A percentile compares a stretch with the other conserved stretches of the same genome.
phyloP scores from a whole-genome alignment of 2,797 vertebrate species.

The Anas bernieri region DNA sequence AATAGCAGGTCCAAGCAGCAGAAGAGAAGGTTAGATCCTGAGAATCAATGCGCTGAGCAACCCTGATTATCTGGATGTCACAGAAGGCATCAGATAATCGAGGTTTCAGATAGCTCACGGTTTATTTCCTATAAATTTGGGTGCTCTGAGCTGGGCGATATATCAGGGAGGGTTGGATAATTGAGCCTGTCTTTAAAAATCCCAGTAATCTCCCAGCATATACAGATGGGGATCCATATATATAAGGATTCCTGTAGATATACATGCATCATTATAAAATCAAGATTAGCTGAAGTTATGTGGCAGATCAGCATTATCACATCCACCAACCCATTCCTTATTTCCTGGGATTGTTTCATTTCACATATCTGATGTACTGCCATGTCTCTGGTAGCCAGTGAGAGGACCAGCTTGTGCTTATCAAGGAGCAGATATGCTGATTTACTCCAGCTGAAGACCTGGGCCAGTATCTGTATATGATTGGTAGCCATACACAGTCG shows the following conservation, averaged over 20 bases:
- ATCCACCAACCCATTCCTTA: conserved; percentile 37
- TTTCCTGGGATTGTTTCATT: conserved; percentile 44
- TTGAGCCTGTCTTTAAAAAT: conserved; percentile 29
- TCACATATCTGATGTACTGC: conserved; percentile 1
- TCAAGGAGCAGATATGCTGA: background rate
- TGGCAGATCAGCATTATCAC: conserved; percentile 20
- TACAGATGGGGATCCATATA: background rate
- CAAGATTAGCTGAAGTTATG: background rate
- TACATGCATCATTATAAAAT: background rate
- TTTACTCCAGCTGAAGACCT: background rate
- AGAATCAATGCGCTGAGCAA: conserved; percentile 14
- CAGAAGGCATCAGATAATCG: conserved; percentile 47
- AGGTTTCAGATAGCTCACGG: background rate
- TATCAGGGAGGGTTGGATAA: conserved; percentile 28
- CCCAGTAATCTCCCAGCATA: background rate
- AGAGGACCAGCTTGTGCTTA: background rate
- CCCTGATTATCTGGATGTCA: conserved; percentile 58
- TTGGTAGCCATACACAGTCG: background rate
- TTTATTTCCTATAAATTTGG: background rate
- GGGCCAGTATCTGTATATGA: background rate
- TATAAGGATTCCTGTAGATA: background rate
- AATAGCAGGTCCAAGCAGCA: conserved; percentile 85
- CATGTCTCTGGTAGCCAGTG: background rate
- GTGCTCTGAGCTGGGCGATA: background rate
- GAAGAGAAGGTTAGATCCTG: conserved; percentile 87